Evolutionary conservation across 2,113 vertebrate genomes (phyloP).

Genomic region (Numenius arquata): DNA sequence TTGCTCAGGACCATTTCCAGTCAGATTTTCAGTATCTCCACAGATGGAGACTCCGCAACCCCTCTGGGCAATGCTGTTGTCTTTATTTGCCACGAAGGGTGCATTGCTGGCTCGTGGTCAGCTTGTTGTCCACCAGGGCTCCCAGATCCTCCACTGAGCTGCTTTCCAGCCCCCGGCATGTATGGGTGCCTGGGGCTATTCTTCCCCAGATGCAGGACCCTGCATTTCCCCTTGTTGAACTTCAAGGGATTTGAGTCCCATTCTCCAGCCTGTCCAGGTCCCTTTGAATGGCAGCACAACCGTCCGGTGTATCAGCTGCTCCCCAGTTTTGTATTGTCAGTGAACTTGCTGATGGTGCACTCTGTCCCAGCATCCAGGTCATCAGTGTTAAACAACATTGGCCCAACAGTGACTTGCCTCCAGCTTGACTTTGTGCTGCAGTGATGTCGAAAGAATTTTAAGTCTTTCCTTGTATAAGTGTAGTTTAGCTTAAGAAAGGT

Average conservation of each 20-base stretch:
- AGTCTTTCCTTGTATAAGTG: background rate
- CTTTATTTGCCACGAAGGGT: background rate
- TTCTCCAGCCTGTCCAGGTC: background rate
- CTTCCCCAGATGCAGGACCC: background rate
- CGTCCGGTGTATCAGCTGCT: background rate
- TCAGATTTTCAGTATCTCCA: background rate
- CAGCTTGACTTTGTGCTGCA: background rate
- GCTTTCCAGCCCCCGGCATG: background rate
- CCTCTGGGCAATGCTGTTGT: background rate
- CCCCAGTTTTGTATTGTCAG: background rate
- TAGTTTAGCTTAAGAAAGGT: background rate
- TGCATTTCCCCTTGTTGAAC: background rate
- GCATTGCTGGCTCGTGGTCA: rapidly evolving
- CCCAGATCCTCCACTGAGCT: background rate
- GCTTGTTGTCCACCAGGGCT: background rate
- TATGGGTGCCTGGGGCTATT: background rate
- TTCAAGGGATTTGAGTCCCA: background rate
- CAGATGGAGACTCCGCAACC: background rate
- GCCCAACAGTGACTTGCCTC: background rate
- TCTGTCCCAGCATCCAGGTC: background rate
- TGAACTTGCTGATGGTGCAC: background rate
- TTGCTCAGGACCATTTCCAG: background rate
- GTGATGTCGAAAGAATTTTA: background rate
- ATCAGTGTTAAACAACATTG: background rate
- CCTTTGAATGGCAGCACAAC: background rate